Evolutionary conservation across 2,797 vertebrate genomes (phyloP).

Genomic region (Poeciliopsis paucimaculata): DNA sequence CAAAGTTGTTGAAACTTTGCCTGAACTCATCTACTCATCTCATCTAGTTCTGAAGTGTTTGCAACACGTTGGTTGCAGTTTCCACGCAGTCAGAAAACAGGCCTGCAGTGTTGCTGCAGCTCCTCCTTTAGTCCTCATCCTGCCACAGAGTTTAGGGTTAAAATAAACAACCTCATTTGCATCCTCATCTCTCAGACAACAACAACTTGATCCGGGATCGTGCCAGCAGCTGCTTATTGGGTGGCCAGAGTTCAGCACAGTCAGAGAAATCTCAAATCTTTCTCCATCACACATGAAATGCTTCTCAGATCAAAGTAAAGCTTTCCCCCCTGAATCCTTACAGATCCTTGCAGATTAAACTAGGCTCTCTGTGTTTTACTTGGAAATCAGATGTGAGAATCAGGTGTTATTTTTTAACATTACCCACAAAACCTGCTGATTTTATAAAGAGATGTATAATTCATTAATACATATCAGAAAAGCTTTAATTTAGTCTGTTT

Average conservation of each 20-base stretch:
- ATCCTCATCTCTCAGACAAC: slow-evolving; percentile 18
- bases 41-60: neutral
- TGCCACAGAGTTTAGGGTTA: neutral
- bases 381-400: neutral
- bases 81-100: neutral
- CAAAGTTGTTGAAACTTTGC: neutral
- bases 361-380: neutral
- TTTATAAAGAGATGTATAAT: neutral
- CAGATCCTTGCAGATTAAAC: neutral
- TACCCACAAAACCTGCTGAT: neutral
- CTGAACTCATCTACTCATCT: no score
- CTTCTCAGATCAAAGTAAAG: slow-evolving; percentile 35
- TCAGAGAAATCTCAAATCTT: slow-evolving; percentile 42
- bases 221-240: slow-evolving; percentile 31
- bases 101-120: neutral
- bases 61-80: neutral
- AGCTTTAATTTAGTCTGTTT: neutral
- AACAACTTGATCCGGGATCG: slow-evolving; percentile 21
- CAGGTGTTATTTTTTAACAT: neutral
- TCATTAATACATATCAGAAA: neutral
- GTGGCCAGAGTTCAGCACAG: slow-evolving; percentile 47
- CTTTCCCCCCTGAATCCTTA: neutral
- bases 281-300: slow-evolving; percentile 18
- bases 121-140: neutral
- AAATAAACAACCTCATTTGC: neutral